Conservation (phyloP, 2,888 invertebrate species). For the Neuroscelio doddi region DNA sequence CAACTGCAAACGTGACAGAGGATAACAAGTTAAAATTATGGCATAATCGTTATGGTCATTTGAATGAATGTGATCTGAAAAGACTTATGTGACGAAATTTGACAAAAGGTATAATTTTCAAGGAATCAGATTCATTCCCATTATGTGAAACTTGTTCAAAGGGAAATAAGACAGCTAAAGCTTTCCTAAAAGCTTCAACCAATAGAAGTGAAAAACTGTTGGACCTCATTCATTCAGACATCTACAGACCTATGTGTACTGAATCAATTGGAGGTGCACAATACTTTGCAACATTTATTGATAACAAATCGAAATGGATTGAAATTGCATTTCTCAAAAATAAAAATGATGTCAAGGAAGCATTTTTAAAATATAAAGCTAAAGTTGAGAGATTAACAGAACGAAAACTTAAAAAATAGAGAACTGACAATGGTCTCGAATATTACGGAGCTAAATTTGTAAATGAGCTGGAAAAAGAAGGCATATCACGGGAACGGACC, state of each 20-base stretch:
- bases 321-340: conserved; percentile 28
- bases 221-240: conserved; percentile 27
- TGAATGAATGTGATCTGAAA: conserved; percentile 24
- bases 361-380: conserved; percentile 27
- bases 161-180: conserved; percentile 23
- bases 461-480: conserved; percentile 11
- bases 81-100: conserved; percentile 10
- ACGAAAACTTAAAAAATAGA: conserved; percentile 27
- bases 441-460: conserved; percentile 21
- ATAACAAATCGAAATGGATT: conserved; percentile 21
- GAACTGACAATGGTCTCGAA: conserved; percentile 35
- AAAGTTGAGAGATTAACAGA: conserved; percentile 28
- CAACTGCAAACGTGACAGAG: too few relatives aligned
- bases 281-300: conserved; percentile 30
- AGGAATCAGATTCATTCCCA: conserved; percentile 8
- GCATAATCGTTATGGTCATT: conserved; percentile 33
- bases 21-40: conserved; percentile 22
- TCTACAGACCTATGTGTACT: conserved; percentile 28
- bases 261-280: conserved; percentile 19
- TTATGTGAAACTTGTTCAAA: conserved; percentile 23
- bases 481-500: conserved; percentile 26
- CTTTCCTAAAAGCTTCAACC: too few relatives aligned
- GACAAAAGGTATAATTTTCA: conserved; percentile 16
- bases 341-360: conserved; percentile 19
- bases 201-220: conserved; percentile 10